phyloP scores from a whole-genome alignment of 2,113 vertebrate species.

The Platycercus adscitus region DNA sequence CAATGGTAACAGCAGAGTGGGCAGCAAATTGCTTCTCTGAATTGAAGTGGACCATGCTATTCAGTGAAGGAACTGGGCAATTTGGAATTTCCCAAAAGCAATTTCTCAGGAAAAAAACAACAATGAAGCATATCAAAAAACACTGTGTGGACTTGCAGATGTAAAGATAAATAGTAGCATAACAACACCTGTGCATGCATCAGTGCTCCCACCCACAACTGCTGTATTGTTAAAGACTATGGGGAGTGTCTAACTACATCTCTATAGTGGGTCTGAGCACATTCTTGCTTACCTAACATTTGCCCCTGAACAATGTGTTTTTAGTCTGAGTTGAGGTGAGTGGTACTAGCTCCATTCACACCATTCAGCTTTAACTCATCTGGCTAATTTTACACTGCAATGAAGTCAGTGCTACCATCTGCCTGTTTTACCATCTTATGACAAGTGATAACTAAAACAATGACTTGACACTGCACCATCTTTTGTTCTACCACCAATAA shows the following conservation, averaged over 20 bases:
- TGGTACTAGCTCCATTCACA: neutral
- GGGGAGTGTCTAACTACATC: neutral
- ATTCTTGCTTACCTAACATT: neutral
- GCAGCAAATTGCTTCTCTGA: neutral
- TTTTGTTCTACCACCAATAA: neutral
- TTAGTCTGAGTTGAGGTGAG: neutral
- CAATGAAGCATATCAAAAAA: neutral
- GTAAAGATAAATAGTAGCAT: neutral
- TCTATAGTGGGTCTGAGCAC: neutral
- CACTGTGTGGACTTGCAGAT: neutral
- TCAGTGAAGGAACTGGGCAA: neutral
- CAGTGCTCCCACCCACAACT: neutral
- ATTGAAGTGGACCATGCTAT: neutral
- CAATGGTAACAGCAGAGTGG: neutral
- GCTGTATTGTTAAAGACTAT: neutral
- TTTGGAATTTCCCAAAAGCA: neutral
- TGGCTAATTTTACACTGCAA: neutral
- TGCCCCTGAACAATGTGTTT: neutral
- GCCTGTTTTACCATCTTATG: neutral
- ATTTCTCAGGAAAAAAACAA: rapidly evolving
- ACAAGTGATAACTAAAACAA: neutral
- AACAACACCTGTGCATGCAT: neutral
- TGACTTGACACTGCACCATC: neutral
- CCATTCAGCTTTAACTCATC: neutral
- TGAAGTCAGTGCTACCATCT: neutral